phyloP scores from a whole-genome alignment of 2,888 invertebrate genomes.

The Eupithecia exiguata region DNA sequence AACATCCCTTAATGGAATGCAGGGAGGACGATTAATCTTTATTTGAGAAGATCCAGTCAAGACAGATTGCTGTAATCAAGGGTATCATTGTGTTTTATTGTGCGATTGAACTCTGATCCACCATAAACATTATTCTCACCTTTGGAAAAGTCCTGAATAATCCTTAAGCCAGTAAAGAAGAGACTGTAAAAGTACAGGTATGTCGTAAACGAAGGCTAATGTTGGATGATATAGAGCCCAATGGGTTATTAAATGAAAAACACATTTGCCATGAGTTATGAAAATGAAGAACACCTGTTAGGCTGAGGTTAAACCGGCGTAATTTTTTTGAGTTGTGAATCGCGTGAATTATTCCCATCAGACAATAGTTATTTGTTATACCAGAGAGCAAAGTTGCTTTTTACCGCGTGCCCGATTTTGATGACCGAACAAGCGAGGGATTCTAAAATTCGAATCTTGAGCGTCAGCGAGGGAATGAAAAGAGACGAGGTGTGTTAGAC shows the following conservation, averaged over 20 bases:
- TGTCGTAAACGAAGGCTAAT: neutral
- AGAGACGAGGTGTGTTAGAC: no score
- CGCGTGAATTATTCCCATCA: no score
- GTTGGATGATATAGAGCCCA: neutral
- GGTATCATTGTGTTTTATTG: slow-evolving; percentile 42
- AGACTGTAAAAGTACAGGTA: neutral
- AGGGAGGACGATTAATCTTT: slow-evolving; percentile 43
- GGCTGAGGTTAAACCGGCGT: neutral
- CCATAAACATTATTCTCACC: slow-evolving; percentile 23
- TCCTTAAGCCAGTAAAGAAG: neutral
- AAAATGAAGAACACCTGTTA: neutral
- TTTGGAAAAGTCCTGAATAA: slow-evolving; percentile 16
- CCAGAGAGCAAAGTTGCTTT: no score
- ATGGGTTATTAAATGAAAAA: neutral
- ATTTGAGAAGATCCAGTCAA: slow-evolving; percentile 45
- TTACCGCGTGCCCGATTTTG: no score
- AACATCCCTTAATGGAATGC: slow-evolving; percentile 20
- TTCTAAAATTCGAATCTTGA: no score
- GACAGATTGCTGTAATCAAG: slow-evolving; percentile 48
- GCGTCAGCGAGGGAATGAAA: no score
- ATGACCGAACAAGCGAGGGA: no score
- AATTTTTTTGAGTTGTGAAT: neutral
- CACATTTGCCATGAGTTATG: neutral
- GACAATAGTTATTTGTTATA: no score
- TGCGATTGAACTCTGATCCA: slow-evolving; percentile 34